Base-by-base conservation (phyloP, 2,113 vertebrate genomes). In the Anarhynchus alexandrinus region DNA sequence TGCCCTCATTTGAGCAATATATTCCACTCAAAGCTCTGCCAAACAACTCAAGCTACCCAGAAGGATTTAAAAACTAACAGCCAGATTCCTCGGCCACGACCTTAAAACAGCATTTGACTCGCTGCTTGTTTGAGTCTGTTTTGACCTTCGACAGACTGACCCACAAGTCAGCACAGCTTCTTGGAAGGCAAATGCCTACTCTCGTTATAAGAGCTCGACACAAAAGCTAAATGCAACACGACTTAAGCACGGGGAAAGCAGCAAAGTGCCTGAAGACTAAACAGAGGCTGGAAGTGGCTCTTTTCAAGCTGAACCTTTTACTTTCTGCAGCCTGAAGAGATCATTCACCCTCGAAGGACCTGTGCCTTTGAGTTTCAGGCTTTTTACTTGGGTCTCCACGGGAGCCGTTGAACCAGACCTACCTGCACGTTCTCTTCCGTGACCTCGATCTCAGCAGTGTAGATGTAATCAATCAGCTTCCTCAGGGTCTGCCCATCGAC, bases 401-500 rank as follows among this genome's bases (percentile, higher is more conserved):
- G 71, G 30, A 88, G 43, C 17, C 0, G 2, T 45, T 40, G 72
- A 42, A 16, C 12, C 92, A 88, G 54, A 73, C 95, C 95, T 95
- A 99, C 99, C 99, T 99, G 99, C 67, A 99, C 99, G 0, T 99
- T 99, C 96, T 99, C 99, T 62, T 99, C 99, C 0, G 99, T 99
- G 95, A 99, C 99, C 92, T 99, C 99, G 2, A 99, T 99, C 97
- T 99, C 99, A 0, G 99, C 99, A 0, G 99, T 99, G 96, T 99
- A 99, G 96, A 99, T 99, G 94, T 99, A 99, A 96, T 99, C 99
- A 14, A 99, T 98, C 97, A 99, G 98, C 94, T 99, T 99, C 69
- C 98, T 98, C 88, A 99, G 98, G 0, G 99, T 99, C 94, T 98
- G 98, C 36, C 99, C 99, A 45, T 99, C 99, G 17, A 99, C 98